Conservation (phyloP, 2,797 vertebrate species). For the Lepidocolaptes lacrymiger region DNA sequence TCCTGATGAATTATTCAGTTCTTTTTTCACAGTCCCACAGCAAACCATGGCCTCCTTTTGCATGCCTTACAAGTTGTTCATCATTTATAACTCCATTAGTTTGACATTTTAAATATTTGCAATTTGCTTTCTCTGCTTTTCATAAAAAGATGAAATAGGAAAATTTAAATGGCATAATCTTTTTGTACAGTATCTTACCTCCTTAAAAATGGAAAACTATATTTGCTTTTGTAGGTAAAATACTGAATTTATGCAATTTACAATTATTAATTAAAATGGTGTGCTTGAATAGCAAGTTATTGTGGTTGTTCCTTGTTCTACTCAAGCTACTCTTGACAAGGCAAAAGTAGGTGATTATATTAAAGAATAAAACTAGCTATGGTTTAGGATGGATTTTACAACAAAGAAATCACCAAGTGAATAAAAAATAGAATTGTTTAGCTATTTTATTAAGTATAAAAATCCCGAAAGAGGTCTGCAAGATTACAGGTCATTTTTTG, state of each 20-base stretch:
- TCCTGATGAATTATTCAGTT: conserved; percentile 50
- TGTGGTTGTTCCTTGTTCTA: neutral
- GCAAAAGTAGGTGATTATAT: neutral
- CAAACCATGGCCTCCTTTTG: conserved; percentile 1
- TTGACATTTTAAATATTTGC: conserved; percentile 50
- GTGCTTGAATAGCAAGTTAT: neutral
- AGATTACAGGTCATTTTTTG: neutral
- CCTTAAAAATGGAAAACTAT: conserved; percentile 3
- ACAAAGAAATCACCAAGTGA: neutral
- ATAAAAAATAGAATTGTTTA: neutral
- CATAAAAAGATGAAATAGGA: neutral
- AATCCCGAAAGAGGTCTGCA: neutral
- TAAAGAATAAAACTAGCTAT: neutral
- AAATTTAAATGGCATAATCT: neutral
- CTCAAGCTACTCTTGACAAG: neutral
- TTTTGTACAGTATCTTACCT: neutral
- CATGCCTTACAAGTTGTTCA: conserved; percentile 25
- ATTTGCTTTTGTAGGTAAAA: neutral
- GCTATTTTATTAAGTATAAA: neutral
- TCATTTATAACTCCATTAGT: conserved; percentile 43
- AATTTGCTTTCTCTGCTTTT: conserved; percentile 27
- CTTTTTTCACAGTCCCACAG: conserved; percentile 21
- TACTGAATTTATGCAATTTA: neutral
- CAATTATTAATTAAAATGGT: conserved; percentile 1
- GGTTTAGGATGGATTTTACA: neutral